Evolutionary conservation across 1,140 invertebrate species (phyloP).

Genomic region (Drosophila jambulina): DNA sequence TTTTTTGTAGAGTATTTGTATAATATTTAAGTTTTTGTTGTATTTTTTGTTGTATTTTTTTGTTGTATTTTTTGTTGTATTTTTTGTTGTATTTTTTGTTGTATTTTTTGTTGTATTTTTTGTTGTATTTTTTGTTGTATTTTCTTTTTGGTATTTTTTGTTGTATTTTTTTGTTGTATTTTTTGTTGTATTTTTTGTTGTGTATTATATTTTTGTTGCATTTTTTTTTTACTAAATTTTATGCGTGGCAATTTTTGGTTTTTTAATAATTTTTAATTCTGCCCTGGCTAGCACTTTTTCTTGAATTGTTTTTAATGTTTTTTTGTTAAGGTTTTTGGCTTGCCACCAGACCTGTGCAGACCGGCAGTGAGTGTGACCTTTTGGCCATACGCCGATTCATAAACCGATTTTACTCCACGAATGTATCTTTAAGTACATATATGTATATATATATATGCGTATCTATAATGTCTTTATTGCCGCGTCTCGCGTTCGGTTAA

Average conservation of each 20-base stretch:
- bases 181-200: background rate
- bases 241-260: background rate
- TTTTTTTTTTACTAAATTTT: background rate
- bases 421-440: constrained; percentile 8
- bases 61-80: too few relatives aligned
- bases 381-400: constrained; percentile 27
- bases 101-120: constrained; percentile 22
- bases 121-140: constrained; percentile 5
- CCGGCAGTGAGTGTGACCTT: constrained; percentile 24
- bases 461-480: constrained; percentile 31
- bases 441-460: background rate
- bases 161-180: constrained; percentile 43
- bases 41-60: constrained; percentile 9
- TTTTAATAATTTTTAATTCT: constrained; percentile 61
- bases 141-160: constrained; percentile 1
- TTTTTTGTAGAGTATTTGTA: too few relatives aligned
- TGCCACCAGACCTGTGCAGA: background rate
- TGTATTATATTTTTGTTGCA: constrained; percentile 19
- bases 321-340: constrained; percentile 42
- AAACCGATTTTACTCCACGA: constrained; percentile 12
- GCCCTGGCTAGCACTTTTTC: constrained; percentile 57
- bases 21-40: background rate
- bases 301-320: constrained; percentile 47
- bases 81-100: constrained; percentile 27
- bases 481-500: constrained; percentile 11